These are phyloP conservation scores for Microctonus aethiopoides DNA, from an alignment of 2,888 invertebrate species.

Conservation along the genomic window DNA sequence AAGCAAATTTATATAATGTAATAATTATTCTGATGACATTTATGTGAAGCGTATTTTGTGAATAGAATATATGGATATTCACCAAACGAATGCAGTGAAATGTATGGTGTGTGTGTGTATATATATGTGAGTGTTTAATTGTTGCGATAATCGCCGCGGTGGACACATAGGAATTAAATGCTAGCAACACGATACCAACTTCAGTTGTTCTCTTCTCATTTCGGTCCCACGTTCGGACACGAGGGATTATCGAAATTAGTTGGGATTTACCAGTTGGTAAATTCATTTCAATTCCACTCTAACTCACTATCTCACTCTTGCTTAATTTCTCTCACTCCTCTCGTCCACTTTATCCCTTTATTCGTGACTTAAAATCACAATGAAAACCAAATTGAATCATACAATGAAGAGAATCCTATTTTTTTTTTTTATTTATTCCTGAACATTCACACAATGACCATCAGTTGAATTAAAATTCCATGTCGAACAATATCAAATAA, in stretches of 20 bases:
- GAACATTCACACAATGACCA: no score
- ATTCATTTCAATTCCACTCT: not conserved
- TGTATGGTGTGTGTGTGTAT: no score
- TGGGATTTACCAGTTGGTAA: conserved; percentile 9
- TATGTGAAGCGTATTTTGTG: no score
- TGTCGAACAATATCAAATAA: no score
- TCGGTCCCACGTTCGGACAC: not conserved
- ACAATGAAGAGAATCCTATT: no score
- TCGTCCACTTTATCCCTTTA: no score
- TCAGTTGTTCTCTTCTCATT: not conserved
- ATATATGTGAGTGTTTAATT: not conserved
- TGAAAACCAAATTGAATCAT: not conserved
- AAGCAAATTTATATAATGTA: no score
- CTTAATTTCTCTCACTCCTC: not conserved
- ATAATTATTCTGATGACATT: no score
- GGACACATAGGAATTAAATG: not conserved
- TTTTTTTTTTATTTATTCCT: no score
- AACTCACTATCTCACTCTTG: not conserved
- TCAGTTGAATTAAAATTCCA: no score
- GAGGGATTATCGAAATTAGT: conserved; percentile 5
- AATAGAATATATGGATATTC: no score
- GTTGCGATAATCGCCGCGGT: not conserved
- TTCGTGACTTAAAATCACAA: not conserved
- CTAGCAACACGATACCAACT: not conserved
- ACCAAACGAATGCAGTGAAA: no score